Percentiles rank a stretch among this genome's conserved stretches.
Evolutionary conservation across 2,113 vertebrate genomes (phyloP).

Genomic region (Xenus cinereus): DNA sequence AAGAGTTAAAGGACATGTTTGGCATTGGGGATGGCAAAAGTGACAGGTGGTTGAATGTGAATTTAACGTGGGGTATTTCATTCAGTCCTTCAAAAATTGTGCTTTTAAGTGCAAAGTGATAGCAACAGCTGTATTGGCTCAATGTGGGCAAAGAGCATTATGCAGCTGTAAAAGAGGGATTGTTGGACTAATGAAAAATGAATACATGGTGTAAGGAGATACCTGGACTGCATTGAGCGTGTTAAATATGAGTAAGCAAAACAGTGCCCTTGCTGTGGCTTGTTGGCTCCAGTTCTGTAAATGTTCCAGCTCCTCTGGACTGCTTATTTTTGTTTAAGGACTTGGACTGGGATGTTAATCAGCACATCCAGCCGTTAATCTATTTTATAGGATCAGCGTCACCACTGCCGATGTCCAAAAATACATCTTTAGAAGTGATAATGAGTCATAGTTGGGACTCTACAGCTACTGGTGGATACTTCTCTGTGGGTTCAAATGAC

Average conservation of each 20-base stretch:
- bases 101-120: neutral
- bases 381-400: neutral
- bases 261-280: neutral
- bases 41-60: neutral
- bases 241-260: neutral
- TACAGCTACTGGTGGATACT: neutral
- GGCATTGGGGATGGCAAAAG: neutral
- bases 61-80: neutral
- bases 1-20: neutral
- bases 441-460: neutral
- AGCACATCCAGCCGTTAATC: neutral
- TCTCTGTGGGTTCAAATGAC: neutral
- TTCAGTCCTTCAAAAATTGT: neutral
- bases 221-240: neutral
- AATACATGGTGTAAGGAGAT: neutral
- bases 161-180: neutral
- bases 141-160: neutral
- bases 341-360: neutral
- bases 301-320: neutral
- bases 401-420: neutral
- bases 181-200: neutral
- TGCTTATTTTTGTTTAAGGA: neutral
- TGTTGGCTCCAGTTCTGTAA: neutral
- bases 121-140: neutral
- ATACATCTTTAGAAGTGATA: neutral